phyloP scores from a whole-genome alignment of 1,140 invertebrate species.

The Drosophila athabasca region DNA sequence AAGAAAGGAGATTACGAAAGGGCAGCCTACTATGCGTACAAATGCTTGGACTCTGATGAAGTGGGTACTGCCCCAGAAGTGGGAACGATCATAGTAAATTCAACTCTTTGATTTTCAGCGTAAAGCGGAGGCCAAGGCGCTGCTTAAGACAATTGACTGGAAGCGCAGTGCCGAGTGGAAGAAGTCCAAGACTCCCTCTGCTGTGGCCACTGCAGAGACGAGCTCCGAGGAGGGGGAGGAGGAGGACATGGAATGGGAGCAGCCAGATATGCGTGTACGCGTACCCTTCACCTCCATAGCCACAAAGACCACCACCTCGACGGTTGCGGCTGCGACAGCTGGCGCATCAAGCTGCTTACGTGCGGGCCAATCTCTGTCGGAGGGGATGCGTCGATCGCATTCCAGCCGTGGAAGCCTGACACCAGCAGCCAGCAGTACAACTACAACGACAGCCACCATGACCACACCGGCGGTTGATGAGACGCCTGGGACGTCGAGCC shows the following conservation, averaged over 20 bases:
- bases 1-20: constrained; percentile 92
- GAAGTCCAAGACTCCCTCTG: constrained; percentile 49
- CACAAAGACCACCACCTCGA: constrained; percentile 11
- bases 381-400: constrained; percentile 51
- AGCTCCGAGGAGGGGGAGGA: constrained; percentile 79
- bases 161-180: constrained; percentile 84
- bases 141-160: constrained; percentile 92
- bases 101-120: constrained; percentile 85
- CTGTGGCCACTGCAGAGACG: constrained; percentile 63
- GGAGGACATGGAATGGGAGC: constrained; percentile 76
- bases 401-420: constrained; percentile 19
- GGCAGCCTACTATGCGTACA: constrained; percentile 95
- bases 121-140: constrained; percentile 95
- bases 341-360: constrained; percentile 21
- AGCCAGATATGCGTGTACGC: constrained; percentile 55
- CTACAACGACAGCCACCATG: constrained; percentile 14
- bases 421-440: constrained; percentile 19
- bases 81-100: background rate
- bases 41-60: constrained; percentile 88
- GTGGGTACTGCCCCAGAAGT: constrained; percentile 24
- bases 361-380: constrained; percentile 17
- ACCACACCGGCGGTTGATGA: constrained; percentile 24
- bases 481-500: constrained; percentile 20
- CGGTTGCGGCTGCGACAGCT: background rate
- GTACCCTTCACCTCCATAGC: constrained; percentile 29